These are phyloP conservation scores for Salpingus planirostris DNA, from an alignment of 2,888 invertebrate genomes.

Conservation along the genomic window DNA sequence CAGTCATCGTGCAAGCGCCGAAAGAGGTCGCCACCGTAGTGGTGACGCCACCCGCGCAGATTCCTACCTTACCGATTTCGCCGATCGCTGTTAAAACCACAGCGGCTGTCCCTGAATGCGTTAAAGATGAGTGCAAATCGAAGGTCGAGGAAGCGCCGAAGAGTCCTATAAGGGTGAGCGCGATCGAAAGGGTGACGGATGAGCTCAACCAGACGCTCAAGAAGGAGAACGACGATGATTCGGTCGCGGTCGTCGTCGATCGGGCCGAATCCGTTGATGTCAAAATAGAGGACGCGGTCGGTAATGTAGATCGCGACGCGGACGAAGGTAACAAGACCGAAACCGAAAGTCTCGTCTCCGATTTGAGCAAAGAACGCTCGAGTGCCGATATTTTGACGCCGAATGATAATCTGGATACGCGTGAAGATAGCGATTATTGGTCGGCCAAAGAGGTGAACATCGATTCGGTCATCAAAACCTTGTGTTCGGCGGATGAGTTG, in stretches of 20 bases:
- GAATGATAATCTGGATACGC: slow-evolving; percentile 45
- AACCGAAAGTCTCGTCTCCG: slow-evolving; percentile 33
- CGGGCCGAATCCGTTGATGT: no score
- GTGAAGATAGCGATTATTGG: slow-evolving; percentile 56
- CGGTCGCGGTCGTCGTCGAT: slow-evolving; percentile 1
- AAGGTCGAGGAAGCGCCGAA: slow-evolving; percentile 5
- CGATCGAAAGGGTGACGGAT: slow-evolving; percentile 34
- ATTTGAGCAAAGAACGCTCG: slow-evolving; percentile 35
- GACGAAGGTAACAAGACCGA: slow-evolving; percentile 33
- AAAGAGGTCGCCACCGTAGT: no score
- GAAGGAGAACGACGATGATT: slow-evolving; percentile 24
- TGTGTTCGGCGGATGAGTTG: slow-evolving; percentile 47
- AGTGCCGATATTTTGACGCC: slow-evolving; percentile 31
- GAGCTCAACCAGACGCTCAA: slow-evolving; percentile 31
- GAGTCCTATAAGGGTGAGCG: slow-evolving; percentile 15
- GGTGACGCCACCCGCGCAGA: no score
- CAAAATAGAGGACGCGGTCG: no score
- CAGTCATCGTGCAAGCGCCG: slow-evolving; percentile 40
- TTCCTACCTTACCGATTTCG: no score
- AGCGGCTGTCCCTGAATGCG: no score
- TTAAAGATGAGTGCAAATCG: no score
- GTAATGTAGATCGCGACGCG: slow-evolving; percentile 8
- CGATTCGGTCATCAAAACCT: slow-evolving; percentile 70
- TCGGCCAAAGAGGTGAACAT: slow-evolving; percentile 71
- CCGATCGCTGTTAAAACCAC: slow-evolving; percentile 12